These are phyloP conservation scores for Agriopis marginaria DNA, from an alignment of 2,888 invertebrate species.

Conservation along the genomic window DNA sequence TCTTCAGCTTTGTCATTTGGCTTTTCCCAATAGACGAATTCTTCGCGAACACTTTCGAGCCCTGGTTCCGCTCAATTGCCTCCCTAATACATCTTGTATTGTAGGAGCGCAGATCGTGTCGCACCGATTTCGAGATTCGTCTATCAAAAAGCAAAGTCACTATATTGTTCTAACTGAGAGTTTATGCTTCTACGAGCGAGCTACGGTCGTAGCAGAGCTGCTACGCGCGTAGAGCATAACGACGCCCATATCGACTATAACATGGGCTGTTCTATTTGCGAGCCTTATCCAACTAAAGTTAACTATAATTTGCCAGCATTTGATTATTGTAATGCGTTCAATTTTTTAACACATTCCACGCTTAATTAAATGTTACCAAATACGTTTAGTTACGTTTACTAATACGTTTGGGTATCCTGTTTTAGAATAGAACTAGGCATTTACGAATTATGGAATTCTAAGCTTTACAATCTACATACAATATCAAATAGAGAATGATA, in stretches of 20 bases:
- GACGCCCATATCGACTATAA: constrained; percentile 41
- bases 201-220: constrained; percentile 42
- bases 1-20: too few relatives aligned
- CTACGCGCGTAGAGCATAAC: constrained; percentile 42
- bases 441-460: not conserved
- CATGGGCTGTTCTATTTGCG: constrained; percentile 36
- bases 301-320: constrained; percentile 29
- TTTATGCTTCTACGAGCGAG: constrained; percentile 57
- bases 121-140: too few relatives aligned
- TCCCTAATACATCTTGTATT: too few relatives aligned
- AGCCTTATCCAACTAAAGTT: constrained; percentile 36
- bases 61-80: too few relatives aligned
- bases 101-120: too few relatives aligned
- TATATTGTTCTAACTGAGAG: constrained; percentile 33
- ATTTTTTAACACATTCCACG: not conserved
- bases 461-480: not conserved
- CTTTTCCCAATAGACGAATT: too few relatives aligned
- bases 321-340: constrained; percentile 7
- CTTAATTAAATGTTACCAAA: not conserved
- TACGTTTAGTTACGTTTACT: too few relatives aligned
- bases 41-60: too few relatives aligned
- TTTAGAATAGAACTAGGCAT: not conserved
- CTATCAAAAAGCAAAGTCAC: constrained; percentile 6
- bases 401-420: not conserved
- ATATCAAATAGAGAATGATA: not conserved